These are phyloP conservation scores for Lagocephalus sceleratus DNA, from an alignment of 2,797 vertebrate genomes.

Conservation along the genomic window DNA sequence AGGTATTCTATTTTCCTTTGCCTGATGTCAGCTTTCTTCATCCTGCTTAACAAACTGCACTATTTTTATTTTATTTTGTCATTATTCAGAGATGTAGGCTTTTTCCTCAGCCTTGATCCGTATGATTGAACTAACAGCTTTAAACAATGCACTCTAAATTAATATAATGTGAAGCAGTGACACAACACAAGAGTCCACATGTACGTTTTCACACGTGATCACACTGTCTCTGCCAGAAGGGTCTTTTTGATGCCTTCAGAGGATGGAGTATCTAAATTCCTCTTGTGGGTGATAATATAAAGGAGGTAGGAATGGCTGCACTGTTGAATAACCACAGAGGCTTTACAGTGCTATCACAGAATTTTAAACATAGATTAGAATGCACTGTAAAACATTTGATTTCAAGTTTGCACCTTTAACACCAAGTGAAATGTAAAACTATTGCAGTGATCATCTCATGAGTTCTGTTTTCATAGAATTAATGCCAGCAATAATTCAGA, in stretches of 20 bases:
- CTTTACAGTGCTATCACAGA: constrained; percentile 26
- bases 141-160: constrained; percentile 14
- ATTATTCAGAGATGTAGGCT: constrained; percentile 17
- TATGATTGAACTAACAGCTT: constrained; percentile 18
- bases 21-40: constrained; percentile 35
- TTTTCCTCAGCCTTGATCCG: constrained; percentile 5
- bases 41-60: constrained; percentile 4
- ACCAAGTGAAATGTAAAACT: neutral
- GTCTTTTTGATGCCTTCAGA: constrained; percentile 38
- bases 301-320: constrained; percentile 46
- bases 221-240: constrained; percentile 1
- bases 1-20: constrained; percentile 27
- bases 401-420: neutral
- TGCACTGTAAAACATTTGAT: constrained; percentile 13
- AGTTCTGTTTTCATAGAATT: constrained; percentile 16
- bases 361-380: constrained; percentile 34
- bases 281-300: constrained; percentile 73
- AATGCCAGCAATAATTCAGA: constrained; percentile 32
- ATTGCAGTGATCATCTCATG: constrained; percentile 10
- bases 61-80: constrained; percentile 5
- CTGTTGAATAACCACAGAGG: neutral
- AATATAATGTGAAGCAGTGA: constrained; percentile 23
- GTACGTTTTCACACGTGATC: constrained; percentile 10
- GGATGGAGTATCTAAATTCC: constrained; percentile 72
- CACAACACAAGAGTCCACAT: neutral